These are phyloP conservation scores for Gryon sp. DNA, from an alignment of 1,140 invertebrate species.

Conservation along the genomic window DNA sequence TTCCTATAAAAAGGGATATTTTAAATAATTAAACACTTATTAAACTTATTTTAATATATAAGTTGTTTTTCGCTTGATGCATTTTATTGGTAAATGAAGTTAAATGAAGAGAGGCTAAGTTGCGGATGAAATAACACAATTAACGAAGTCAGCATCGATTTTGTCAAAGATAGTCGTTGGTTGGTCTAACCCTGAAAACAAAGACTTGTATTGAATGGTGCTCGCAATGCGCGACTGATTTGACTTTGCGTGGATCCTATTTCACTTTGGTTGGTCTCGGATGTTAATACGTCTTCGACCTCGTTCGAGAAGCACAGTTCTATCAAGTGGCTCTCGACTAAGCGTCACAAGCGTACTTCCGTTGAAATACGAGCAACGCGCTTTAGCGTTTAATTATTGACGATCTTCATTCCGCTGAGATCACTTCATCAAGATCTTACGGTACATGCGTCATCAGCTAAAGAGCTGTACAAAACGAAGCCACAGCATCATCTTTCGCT, in stretches of 20 bases:
- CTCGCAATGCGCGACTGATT: slow-evolving; percentile 22
- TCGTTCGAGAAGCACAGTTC: slow-evolving; percentile 48
- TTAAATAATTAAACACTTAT: no score
- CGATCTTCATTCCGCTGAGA: slow-evolving; percentile 34
- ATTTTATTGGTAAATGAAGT: no score
- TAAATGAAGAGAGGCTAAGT: no score
- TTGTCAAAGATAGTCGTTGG: no score
- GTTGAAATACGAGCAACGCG: slow-evolving; percentile 63
- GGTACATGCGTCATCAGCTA: slow-evolving; percentile 50
- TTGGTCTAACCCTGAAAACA: slow-evolving; percentile 3
- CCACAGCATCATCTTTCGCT: slow-evolving; percentile 8
- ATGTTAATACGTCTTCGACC: slow-evolving; percentile 59
- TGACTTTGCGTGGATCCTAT: slow-evolving; percentile 16
- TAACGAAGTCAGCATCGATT: no score
- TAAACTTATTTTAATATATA: no score
- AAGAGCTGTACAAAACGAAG: slow-evolving; percentile 19
- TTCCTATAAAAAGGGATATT: no score
- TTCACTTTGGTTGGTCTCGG: slow-evolving; percentile 33
- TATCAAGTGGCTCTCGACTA: slow-evolving; percentile 49
- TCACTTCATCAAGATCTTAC: slow-evolving; percentile 47
- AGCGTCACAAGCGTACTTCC: slow-evolving; percentile 42
- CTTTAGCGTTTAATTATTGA: slow-evolving; percentile 65
- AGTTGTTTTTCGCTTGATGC: no score
- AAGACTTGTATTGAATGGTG: slow-evolving; percentile 8
- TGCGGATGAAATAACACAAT: no score